A percentile compares a stretch with the other conserved stretches of the same genome.
Conservation (phyloP, 2,113 vertebrate species). For the human (Homo sapiens) region DNA sequence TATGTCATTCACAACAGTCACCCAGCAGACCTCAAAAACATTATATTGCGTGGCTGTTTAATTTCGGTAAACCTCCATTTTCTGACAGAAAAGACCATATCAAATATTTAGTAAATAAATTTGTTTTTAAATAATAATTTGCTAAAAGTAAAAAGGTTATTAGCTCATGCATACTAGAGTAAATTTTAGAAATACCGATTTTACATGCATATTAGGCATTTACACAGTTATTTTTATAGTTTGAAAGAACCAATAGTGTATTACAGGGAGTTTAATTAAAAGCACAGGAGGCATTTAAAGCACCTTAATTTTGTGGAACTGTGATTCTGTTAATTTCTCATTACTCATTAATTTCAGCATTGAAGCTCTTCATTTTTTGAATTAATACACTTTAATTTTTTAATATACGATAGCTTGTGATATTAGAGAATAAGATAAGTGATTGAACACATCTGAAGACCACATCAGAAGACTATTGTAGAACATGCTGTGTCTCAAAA, state of each 20-base stretch:
- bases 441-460: not conserved
- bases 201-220: not conserved
- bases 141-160: conserved; percentile 4
- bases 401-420: not conserved
- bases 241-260: conserved; percentile 35
- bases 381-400: not conserved
- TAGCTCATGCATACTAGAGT: not conserved
- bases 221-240: conserved; percentile 12
- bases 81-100: not conserved
- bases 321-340: conserved; percentile 29
- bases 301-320: not conserved
- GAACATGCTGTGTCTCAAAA: not conserved
- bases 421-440: not conserved
- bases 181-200: conserved; percentile 14
- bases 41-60: not conserved
- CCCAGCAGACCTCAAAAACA: not conserved
- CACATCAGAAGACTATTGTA: not conserved
- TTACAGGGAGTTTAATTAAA: conserved; percentile 56
- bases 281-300: not conserved
- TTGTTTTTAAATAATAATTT: conserved; percentile 12
- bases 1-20: not conserved
- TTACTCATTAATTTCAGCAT: conserved; percentile 24
- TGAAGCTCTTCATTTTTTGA: conserved; percentile 14
- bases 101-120: conserved; percentile 33
- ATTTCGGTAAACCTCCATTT: not conserved